Percentiles rank a stretch among this genome's conserved stretches.
phyloP scores from a whole-genome alignment of 2,797 vertebrate species.

The Alca torda region DNA sequence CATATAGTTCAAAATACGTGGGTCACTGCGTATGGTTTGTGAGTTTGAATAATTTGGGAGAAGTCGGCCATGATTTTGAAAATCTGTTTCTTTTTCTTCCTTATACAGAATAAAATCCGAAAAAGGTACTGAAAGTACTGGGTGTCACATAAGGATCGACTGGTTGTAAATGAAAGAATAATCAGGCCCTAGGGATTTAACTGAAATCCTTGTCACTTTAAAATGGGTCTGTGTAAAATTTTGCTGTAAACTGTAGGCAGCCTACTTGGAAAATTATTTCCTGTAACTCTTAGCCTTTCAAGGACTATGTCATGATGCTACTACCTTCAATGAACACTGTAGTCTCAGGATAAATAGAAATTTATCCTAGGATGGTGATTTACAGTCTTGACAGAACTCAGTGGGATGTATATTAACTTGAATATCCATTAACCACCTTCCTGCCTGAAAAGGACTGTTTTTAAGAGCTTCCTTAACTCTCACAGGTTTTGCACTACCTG shows the following conservation, averaged over 20 bases:
- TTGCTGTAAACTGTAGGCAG: background rate
- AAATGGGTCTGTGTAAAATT: background rate
- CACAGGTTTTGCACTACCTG: background rate
- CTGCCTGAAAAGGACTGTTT: background rate
- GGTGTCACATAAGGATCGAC: background rate
- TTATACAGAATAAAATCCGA: background rate
- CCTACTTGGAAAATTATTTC: background rate
- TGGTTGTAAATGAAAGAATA: background rate
- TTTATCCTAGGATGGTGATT: conserved; percentile 24
- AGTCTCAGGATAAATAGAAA: background rate
- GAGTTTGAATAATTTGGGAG: background rate
- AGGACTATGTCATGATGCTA: background rate
- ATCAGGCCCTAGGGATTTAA: background rate
- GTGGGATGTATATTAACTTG: background rate
- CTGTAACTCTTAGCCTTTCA: background rate
- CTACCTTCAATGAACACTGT: background rate
- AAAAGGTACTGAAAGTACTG: background rate
- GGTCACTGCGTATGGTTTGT: background rate
- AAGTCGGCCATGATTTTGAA: background rate
- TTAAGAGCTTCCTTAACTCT: conserved; percentile 27
- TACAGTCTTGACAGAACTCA: conserved; percentile 29
- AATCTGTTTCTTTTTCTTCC: background rate
- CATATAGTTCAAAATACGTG: background rate
- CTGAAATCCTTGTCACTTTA: background rate
- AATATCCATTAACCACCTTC: conserved; percentile 16